These are phyloP conservation scores for Neolamprologus falcicula DNA, from an alignment of 2,113 vertebrate species.

Conservation along the genomic window DNA sequence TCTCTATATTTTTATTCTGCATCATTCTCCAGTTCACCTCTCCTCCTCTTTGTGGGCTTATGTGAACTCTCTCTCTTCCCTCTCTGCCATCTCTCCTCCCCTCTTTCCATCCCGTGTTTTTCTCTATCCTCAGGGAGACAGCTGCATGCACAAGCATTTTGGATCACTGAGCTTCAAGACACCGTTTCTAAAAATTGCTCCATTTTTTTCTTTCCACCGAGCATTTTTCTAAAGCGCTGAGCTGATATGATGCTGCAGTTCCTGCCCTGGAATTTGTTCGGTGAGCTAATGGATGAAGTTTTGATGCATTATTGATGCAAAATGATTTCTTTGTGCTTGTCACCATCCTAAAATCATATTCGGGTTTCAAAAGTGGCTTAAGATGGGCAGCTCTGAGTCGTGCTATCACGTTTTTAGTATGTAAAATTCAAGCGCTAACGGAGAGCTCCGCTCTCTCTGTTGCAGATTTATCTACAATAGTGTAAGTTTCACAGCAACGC, in stretches of 20 bases:
- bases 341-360: neutral
- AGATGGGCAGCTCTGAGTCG: neutral
- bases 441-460: neutral
- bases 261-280: neutral
- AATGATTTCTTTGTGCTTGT: neutral
- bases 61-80: neutral
- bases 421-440: neutral
- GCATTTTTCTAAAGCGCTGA: constrained; percentile 4
- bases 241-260: constrained; percentile 10
- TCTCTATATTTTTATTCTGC: constrained; percentile 28
- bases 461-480: neutral
- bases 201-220: neutral
- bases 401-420: neutral
- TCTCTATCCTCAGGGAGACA: constrained; percentile 45
- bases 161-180: constrained; percentile 63
- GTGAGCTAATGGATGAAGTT: neutral
- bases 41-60: neutral
- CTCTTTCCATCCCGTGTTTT: constrained; percentile 17
- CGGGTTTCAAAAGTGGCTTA: neutral
- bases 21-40: constrained; percentile 18
- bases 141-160: constrained; percentile 46
- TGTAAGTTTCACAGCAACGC: constrained; percentile 31
- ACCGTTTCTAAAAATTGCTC: constrained; percentile 37
- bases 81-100: neutral
- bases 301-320: constrained; percentile 25